phyloP scores from a whole-genome alignment of 2,797 vertebrate species.

The Hypotaenidia okinawae region DNA sequence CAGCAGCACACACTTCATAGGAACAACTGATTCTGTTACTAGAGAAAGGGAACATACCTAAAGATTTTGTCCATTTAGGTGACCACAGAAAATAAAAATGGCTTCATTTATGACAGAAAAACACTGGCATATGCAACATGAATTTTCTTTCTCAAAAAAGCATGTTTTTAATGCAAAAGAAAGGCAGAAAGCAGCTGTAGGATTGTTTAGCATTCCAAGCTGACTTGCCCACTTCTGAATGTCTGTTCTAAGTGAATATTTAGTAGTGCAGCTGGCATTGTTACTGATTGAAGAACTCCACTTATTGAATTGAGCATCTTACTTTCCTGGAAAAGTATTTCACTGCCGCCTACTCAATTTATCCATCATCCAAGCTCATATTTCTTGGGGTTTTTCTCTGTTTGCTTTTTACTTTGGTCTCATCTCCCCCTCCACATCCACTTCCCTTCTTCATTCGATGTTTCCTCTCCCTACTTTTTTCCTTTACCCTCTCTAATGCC shows the following conservation, averaged over 20 bases:
- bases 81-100: neutral
- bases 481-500: neutral
- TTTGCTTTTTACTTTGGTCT: neutral
- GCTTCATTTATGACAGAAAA: neutral
- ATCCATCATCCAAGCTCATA: neutral
- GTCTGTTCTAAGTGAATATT: slow-evolving; percentile 52
- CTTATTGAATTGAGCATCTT: slow-evolving; percentile 12
- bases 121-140: neutral
- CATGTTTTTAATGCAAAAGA: neutral
- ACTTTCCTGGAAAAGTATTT: slow-evolving; percentile 48
- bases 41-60: neutral
- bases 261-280: slow-evolving; percentile 56
- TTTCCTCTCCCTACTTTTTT: neutral
- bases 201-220: slow-evolving; percentile 45
- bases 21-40: neutral
- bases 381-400: neutral
- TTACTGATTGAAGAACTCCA: slow-evolving; percentile 62
- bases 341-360: slow-evolving; percentile 29
- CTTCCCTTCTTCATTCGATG: neutral
- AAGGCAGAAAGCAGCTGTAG: slow-evolving; percentile 1
- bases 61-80: neutral
- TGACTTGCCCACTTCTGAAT: slow-evolving; percentile 13
- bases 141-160: neutral
- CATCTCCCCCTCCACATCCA: neutral
- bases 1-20: neutral